Conservation (phyloP, 2,888 invertebrate genomes). For the Xestobium rufovillosum region DNA sequence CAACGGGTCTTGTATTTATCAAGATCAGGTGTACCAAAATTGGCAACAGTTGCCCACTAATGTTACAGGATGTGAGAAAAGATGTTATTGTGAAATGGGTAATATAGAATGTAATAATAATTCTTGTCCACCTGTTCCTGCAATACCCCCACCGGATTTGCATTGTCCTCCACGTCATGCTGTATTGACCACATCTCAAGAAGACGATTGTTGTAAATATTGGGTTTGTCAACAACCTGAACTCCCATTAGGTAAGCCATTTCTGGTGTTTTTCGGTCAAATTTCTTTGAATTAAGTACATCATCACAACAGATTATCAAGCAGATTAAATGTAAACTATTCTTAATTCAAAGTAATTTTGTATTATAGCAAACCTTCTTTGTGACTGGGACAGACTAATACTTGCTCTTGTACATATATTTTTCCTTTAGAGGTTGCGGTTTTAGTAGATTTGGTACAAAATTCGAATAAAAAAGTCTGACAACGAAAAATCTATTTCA, state of each 20-base stretch:
- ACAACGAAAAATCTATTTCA: conserved; percentile 30
- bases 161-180: conserved; percentile 64
- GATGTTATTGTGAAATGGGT: conserved; percentile 83
- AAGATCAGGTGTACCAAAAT: conserved; percentile 60
- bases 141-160: conserved; percentile 65
- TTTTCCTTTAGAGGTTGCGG: no score
- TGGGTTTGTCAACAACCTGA: conserved; percentile 57
- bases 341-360: not conserved
- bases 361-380: conserved; percentile 10
- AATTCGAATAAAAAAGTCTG: no score
- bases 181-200: conserved; percentile 56
- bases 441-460: no score
- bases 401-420: conserved; percentile 24
- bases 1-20: conserved; percentile 74
- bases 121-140: conserved; percentile 69
- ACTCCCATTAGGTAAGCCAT: conserved; percentile 19
- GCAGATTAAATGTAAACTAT: conserved; percentile 10
- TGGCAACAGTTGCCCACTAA: conserved; percentile 76
- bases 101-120: conserved; percentile 77
- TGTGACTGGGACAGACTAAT: conserved; percentile 22
- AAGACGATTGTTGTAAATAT: conserved; percentile 77
- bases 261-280: no score
- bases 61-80: conserved; percentile 75
- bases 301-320: no score
- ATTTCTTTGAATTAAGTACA: no score